Evolutionary conservation across 2,888 invertebrate genomes (phyloP).

Genomic region (Bellardia bayeri): DNA sequence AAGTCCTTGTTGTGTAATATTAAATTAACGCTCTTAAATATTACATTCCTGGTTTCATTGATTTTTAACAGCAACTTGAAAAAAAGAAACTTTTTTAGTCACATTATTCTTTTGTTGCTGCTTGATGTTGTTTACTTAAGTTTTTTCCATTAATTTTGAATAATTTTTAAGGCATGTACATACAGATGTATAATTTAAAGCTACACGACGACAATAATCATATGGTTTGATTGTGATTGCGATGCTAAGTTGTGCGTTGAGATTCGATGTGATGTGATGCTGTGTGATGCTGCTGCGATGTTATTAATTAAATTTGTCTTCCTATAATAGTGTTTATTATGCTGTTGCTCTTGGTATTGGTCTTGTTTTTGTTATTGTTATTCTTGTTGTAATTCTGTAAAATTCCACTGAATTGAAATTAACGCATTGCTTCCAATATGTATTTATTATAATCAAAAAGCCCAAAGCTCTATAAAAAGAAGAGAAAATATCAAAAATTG

Average conservation of each 20-base stretch:
- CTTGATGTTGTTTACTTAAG: conserved; percentile 26
- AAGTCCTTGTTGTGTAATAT: conserved; percentile 21
- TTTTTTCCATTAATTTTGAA: conserved; percentile 48
- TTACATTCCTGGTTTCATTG: conserved; percentile 9
- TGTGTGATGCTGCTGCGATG: conserved; percentile 42
- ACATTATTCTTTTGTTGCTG: conserved; percentile 19
- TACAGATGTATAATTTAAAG: conserved; percentile 65
- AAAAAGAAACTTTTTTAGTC: background rate
- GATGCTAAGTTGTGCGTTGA: background rate
- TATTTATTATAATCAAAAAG: conserved; percentile 26
- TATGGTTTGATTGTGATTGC: conserved; percentile 54
- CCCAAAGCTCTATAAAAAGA: conserved; percentile 50
- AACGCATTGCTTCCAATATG: conserved; percentile 60
- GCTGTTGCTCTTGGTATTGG: conserved; percentile 34
- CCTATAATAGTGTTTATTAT: conserved; percentile 68
- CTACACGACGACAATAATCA: conserved; percentile 66
- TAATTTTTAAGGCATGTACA: conserved; percentile 56
- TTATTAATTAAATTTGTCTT: conserved; percentile 70
- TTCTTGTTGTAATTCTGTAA: conserved; percentile 73
- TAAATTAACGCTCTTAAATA: conserved; percentile 36
- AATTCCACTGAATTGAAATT: conserved; percentile 71
- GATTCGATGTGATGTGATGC: conserved; percentile 31
- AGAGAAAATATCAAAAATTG: conserved; percentile 10
- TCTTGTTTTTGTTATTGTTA: conserved; percentile 60
- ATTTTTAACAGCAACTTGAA: conserved; percentile 17